Percentiles rank a stretch among this genome's conserved stretches.
phyloP scores from a whole-genome alignment of 2,113 vertebrate genomes.

The Festucalex cinctus region DNA sequence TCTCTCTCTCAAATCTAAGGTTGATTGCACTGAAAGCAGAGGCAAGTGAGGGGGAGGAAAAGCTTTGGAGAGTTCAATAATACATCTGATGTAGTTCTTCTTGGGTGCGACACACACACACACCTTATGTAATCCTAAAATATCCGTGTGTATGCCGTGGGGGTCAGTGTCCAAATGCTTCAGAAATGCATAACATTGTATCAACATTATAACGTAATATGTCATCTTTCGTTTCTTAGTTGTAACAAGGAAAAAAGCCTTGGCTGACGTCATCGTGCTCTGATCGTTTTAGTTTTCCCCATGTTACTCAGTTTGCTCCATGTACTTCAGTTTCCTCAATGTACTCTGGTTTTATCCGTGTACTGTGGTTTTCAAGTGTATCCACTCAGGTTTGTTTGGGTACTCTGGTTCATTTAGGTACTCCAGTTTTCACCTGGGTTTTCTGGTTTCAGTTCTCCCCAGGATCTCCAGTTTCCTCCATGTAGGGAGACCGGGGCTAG shows the following conservation, averaged over 20 bases:
- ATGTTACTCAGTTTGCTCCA: too few relatives aligned
- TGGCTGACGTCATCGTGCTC: too few relatives aligned
- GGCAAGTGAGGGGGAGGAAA: constrained; percentile 32
- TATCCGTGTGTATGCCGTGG: not conserved
- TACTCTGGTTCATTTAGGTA: too few relatives aligned
- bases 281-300: too few relatives aligned
- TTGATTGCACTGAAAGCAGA: constrained; percentile 54
- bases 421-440: too few relatives aligned
- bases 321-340: not conserved
- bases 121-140: not conserved
- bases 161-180: not conserved
- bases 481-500: too few relatives aligned
- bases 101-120: not conserved
- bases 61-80: constrained; percentile 37
- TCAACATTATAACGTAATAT: not conserved
- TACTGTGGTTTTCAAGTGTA: not conserved
- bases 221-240: not conserved
- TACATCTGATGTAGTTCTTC: constrained; percentile 31
- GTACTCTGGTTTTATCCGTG: not conserved
- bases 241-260: too few relatives aligned
- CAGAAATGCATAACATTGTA: not conserved
- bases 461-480: not conserved
- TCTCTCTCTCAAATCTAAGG: constrained; percentile 29
- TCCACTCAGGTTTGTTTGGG: too few relatives aligned
- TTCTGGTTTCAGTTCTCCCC: not conserved